Percentiles rank a stretch among this genome's conserved stretches.
Conservation (phyloP, 1,140 invertebrate genomes). For the Hypsibius dujardini region DNA sequence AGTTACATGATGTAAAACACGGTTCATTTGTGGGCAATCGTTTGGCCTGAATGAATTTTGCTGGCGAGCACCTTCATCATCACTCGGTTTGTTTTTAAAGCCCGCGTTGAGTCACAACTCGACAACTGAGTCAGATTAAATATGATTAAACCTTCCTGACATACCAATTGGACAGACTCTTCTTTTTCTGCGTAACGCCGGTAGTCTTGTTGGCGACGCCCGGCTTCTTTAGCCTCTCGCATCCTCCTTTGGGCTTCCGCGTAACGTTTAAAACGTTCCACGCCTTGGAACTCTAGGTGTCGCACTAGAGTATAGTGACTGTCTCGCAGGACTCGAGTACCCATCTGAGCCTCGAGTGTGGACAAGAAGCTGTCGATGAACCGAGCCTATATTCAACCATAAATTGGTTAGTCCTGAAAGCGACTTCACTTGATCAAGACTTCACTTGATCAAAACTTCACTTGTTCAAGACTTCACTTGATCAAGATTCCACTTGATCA, state of each 20-base stretch:
- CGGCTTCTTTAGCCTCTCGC: background rate
- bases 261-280: background rate
- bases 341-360: background rate
- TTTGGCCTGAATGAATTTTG: no score
- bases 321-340: background rate
- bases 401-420: no score
- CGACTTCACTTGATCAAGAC: background rate
- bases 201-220: background rate
- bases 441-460: background rate
- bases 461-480: slow-evolving; percentile 5
- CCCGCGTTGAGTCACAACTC: no score
- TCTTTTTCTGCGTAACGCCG: background rate
- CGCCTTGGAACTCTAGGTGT: background rate
- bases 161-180: background rate
- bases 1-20: no score
- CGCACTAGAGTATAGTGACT: background rate
- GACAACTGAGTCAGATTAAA: no score
- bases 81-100: no score
- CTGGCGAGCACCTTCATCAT: no score
- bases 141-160: no score
- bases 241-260: background rate
- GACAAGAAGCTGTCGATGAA: slow-evolving; percentile 12
- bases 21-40: no score
- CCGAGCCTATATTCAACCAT: background rate
- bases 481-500: no score